Conservation (phyloP, 2,113 vertebrate genomes). For the Rhinolophus ferrumequinum region DNA sequence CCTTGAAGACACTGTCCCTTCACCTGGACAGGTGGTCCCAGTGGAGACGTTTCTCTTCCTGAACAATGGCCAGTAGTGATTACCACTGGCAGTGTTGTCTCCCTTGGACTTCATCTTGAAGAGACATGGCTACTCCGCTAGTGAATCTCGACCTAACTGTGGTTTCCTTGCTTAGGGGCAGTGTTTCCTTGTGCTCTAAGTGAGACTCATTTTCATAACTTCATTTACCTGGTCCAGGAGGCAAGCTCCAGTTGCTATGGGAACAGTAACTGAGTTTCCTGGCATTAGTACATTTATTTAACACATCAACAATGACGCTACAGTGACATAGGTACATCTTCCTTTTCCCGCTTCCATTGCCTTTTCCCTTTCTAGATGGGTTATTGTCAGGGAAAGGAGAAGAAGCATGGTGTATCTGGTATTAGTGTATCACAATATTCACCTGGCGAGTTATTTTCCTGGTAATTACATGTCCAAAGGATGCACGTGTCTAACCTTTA, state of each 20-base stretch:
- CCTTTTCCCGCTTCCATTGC: not conserved
- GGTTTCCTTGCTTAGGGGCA: not conserved
- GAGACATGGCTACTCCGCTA: not conserved
- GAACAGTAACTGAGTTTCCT: conserved; percentile 62
- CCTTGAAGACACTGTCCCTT: not conserved
- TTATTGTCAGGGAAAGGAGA: not conserved
- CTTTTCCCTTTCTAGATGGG: not conserved
- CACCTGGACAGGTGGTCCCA: not conserved
- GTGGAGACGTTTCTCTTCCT: not conserved
- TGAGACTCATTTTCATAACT: conserved; percentile 66
- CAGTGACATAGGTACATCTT: not conserved
- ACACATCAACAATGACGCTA: not conserved
- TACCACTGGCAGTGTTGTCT: not conserved
- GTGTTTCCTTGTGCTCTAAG: conserved; percentile 33
- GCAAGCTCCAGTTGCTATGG: conserved; percentile 52
- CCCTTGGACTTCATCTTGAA: not conserved
- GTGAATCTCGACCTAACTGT: not conserved
- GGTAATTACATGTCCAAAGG: not conserved
- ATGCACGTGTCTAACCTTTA: not conserved
- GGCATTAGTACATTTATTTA: not conserved
- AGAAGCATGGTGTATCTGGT: not conserved
- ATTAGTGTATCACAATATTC: not conserved
- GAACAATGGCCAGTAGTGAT: not conserved
- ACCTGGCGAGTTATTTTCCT: not conserved
- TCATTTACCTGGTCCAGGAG: conserved; percentile 58